Evolutionary conservation across 2,797 vertebrate species (phyloP).

Genomic region (Enteromius mattozi): DNA sequence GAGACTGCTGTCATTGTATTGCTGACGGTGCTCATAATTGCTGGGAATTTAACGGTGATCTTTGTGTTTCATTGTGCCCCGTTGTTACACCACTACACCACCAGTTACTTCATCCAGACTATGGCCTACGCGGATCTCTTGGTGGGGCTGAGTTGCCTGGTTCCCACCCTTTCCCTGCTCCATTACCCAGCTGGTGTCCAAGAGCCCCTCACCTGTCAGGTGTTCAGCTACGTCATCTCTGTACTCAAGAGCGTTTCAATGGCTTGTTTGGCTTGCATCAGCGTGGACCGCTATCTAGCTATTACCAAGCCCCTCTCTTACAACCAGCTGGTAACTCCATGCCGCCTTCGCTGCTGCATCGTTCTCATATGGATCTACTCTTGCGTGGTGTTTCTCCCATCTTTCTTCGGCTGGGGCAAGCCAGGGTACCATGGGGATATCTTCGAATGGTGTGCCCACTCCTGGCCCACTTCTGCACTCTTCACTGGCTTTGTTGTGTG

Average conservation of each 20-base stretch:
- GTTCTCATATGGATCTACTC: slow-evolving; percentile 96
- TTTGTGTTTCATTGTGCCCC: slow-evolving; percentile 99
- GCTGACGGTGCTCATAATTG: slow-evolving; percentile 93
- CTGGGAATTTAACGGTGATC: slow-evolving; percentile 95
- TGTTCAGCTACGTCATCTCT: slow-evolving; percentile 97
- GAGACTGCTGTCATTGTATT: slow-evolving; percentile 94
- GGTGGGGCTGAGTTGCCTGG: slow-evolving; percentile 96
- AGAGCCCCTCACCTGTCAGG: slow-evolving; percentile 94
- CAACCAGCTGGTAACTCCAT: slow-evolving; percentile 97
- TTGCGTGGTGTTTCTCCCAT: slow-evolving; percentile 92
- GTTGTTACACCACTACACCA: slow-evolving; percentile 95
- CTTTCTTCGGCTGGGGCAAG: slow-evolving; percentile 98
- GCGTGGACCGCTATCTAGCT: slow-evolving; percentile 96
- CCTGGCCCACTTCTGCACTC: slow-evolving; percentile 95
- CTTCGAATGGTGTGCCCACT: slow-evolving; percentile 97
- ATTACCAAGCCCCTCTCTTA: slow-evolving; percentile 98
- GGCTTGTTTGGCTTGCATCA: slow-evolving; percentile 97
- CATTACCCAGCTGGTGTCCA: slow-evolving; percentile 93
- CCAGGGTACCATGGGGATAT: slow-evolving; percentile 99
- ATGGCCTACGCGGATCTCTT: slow-evolving; percentile 98
- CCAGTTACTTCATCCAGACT: slow-evolving; percentile 99
- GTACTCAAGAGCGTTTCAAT: slow-evolving; percentile 98
- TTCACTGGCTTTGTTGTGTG: slow-evolving; percentile 98
- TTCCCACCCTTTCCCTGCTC: slow-evolving; percentile 94
- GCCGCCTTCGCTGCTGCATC: slow-evolving; percentile 93